A percentile compares a stretch with the other conserved stretches of the same genome.
phyloP scores from a whole-genome alignment of 2,888 invertebrate genomes.

The Mimachlamys varia region DNA sequence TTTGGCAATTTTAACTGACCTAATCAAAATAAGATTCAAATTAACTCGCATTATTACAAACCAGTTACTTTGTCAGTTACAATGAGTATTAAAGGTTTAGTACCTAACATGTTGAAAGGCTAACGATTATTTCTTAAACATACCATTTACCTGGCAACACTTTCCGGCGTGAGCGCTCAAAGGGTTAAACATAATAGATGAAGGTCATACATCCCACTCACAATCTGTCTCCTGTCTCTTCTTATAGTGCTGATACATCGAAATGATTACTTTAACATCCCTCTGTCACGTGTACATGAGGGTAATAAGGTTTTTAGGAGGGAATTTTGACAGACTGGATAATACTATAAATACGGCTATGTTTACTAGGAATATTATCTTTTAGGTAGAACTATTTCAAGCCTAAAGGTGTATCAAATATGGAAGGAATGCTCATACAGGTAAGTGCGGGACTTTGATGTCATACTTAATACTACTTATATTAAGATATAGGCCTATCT shows the following conservation, averaged over 20 bases:
- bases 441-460: neutral
- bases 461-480: no score
- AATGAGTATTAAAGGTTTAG: no score
- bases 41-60: no score
- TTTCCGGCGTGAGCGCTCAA: neutral
- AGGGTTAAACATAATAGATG: neutral
- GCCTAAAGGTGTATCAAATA: neutral
- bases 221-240: neutral
- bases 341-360: neutral
- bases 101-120: no score
- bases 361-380: neutral
- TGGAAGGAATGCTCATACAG: neutral
- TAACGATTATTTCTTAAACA: neutral
- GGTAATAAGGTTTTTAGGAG: neutral
- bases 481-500: no score
- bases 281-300: neutral
- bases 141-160: neutral
- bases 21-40: no score
- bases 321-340: neutral
- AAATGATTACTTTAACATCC: neutral
- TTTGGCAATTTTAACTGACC: no score
- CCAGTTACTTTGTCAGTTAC: no score
- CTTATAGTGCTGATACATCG: neutral
- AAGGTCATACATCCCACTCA: neutral
- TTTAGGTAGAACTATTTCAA: slow-evolving; percentile 3